Evolutionary conservation across 2,797 vertebrate genomes (phyloP), one percentile per base, ranked within the genome.

Genomic region (Crocodylus rhombifer): DNA sequence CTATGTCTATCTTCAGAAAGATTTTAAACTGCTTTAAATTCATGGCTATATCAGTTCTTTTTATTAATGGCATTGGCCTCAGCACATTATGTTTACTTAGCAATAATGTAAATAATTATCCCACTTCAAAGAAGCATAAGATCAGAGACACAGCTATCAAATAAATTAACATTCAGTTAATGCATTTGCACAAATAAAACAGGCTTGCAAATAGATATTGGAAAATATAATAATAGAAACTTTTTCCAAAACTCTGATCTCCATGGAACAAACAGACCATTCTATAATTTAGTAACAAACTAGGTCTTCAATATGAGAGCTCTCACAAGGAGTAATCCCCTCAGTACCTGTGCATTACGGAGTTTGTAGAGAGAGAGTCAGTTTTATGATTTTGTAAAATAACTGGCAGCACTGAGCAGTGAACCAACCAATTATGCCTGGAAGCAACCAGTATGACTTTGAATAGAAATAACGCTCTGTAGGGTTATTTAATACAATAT

Each of bases 381-480:
- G 60, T 11, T 95, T 92, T 90, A 92, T 94, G 88, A 73, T 82
- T 94, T 90, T 88, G 86, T 82, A 88, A 96, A 92, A 95, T 91
- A 94, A 93, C 77, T 91, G 81, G 62, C 91, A 95, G 57, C 15
- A 1, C 51, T 94, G 85, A 94, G 90, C 60, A 93, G 90, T 67
- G 91, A 94, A 94, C 71, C 64, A 91, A 80, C 80, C 89, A 94
- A 89, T 94, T 96, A 94, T 93, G 93, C 92, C 95, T 94, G 57
- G 90, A 92, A 93, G 96, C 94, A 90, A 89, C 60, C 77, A 73
- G 77, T 86, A 85, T 95, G 92, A 92, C 92, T 94, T 91, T 86
- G 93, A 95, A 97, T 95, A 92, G 80, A 86, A 95, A 96, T 93
- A 78, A 95, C 86, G 57, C 33, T 80, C 63, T 26, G 2, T n/a